A percentile compares a stretch with the other conserved stretches of the same genome.
Conservation (phyloP, 1,140 invertebrate genomes). For the Liolophura sinensis region DNA sequence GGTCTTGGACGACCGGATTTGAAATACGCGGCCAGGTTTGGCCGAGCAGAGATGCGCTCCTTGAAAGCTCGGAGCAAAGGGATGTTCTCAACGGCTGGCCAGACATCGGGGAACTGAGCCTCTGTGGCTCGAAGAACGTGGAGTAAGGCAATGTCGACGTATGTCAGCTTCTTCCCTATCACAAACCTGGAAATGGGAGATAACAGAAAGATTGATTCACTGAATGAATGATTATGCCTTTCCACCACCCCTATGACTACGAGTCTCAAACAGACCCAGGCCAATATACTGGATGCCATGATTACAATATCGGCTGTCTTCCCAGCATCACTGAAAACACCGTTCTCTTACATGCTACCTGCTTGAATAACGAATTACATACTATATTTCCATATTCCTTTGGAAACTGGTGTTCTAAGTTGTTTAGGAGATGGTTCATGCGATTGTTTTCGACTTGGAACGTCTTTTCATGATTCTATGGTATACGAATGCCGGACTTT, state of each 20-base stretch:
- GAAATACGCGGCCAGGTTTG: constrained; percentile 34
- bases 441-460: too few species aligned
- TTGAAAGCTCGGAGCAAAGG: constrained; percentile 32
- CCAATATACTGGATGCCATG: too few species aligned
- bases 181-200: constrained; percentile 32
- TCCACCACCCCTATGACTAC: too few species aligned
- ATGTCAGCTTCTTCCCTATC: constrained; percentile 33
- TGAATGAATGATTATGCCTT: neutral
- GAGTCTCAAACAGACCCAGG: too few species aligned
- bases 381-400: too few species aligned
- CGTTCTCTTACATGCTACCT: too few species aligned
- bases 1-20: constrained; percentile 30
- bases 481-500: too few species aligned
- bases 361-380: too few species aligned
- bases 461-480: too few species aligned
- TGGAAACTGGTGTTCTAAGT: too few species aligned
- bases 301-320: neutral
- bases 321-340: neutral
- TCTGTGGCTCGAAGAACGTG: constrained; percentile 32
- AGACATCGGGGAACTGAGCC: constrained; percentile 30
- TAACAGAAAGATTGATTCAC: constrained; percentile 4
- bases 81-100: constrained; percentile 20
- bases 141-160: constrained; percentile 33
- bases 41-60: constrained; percentile 23
- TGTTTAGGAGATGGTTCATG: too few species aligned